These are phyloP conservation scores for Ellobium chinense DNA, from an alignment of 2,888 invertebrate genomes.

Conservation along the genomic window DNA sequence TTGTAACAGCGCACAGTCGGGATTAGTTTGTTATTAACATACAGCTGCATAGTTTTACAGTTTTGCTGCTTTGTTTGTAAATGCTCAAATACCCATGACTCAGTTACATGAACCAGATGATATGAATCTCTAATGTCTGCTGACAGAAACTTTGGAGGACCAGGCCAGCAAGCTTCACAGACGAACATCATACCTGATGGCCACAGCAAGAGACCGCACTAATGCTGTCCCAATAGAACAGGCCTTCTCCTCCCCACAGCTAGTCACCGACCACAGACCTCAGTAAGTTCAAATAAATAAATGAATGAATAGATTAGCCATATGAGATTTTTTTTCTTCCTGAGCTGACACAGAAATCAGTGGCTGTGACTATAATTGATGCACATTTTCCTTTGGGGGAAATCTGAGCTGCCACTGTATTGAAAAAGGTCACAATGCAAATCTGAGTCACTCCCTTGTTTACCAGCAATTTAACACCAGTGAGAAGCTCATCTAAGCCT, in stretches of 20 bases:
- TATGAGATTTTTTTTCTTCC: constrained; percentile 16
- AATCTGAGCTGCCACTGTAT: no score
- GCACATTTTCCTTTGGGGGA: no score
- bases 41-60: no score
- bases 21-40: no score
- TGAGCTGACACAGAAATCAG: no score
- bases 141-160: constrained; percentile 81
- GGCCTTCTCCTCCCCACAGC: constrained; percentile 37
- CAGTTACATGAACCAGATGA: background rate
- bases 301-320: background rate
- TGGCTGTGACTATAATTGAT: no score
- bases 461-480: no score
- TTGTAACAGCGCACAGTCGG: no score
- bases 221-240: constrained; percentile 52
- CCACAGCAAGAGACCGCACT: constrained; percentile 83
- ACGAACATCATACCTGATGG: constrained; percentile 95
- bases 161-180: constrained; percentile 84
- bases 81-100: background rate
- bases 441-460: no score
- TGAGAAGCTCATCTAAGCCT: no score
- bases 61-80: background rate
- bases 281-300: constrained; percentile 31
- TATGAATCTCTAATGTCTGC: background rate
- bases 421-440: no score
- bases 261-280: constrained; percentile 25